Percentiles rank a stretch among this genome's conserved stretches.
phyloP scores from a whole-genome alignment of 35 echinoderm and acorn worm species.

The Anneissia japonica region DNA sequence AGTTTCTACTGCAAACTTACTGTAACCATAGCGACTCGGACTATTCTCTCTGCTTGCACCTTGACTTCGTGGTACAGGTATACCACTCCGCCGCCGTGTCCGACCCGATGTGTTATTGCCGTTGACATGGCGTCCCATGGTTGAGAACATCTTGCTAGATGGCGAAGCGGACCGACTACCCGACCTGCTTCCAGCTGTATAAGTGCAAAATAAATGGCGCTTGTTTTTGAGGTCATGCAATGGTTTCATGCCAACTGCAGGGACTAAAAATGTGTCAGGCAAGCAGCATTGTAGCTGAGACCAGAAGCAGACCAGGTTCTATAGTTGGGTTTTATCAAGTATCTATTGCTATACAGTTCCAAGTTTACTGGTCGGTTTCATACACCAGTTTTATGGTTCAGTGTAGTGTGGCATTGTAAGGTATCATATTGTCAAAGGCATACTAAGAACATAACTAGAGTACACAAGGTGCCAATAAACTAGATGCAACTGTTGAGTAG shows the following conservation, averaged over 20 bases:
- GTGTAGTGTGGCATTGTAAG: too few relatives aligned
- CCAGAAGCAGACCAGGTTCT: background rate
- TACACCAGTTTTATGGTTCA: too few relatives aligned
- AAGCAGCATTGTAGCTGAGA: background rate
- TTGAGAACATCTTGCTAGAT: constrained; percentile 39
- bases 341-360: too few relatives aligned
- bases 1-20: constrained; percentile 23
- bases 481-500: too few relatives aligned
- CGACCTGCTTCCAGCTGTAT: constrained; percentile 83
- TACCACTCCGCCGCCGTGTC: constrained; percentile 69
- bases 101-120: constrained; percentile 56
- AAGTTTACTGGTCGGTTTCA: too few relatives aligned
- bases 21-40: constrained; percentile 73
- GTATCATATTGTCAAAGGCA: too few relatives aligned
- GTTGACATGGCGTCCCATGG: constrained; percentile 26
- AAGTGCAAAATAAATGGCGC: background rate
- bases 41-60: constrained; percentile 78
- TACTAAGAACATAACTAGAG: too few relatives aligned
- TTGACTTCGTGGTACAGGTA: constrained; percentile 89
- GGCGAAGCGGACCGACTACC: constrained; percentile 86
- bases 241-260: background rate
- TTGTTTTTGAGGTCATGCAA: background rate
- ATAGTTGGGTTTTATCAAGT: background rate
- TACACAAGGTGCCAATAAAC: too few relatives aligned
- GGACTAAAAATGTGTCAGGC: background rate